Base-by-base conservation (phyloP, 2,888 invertebrate species). In the Elgonia sp. region DNA sequence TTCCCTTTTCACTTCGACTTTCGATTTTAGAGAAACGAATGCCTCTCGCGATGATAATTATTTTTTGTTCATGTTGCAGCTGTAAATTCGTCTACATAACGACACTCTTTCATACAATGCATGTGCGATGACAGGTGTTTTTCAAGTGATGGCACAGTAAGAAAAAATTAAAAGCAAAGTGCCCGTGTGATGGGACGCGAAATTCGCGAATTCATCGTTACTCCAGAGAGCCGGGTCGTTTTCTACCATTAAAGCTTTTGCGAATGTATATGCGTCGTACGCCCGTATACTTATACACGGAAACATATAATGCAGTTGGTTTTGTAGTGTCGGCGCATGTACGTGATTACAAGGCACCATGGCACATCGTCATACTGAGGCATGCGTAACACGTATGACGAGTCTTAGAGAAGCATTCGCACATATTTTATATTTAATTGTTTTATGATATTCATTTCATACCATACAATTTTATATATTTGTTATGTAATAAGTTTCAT, bases 131-230 rank as follows among this genome's bases (percentile, higher is more conserved):
- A 87, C 89, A 89, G 89, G 89, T 89, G 89, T 89, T 89, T 89
- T 89, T 87, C 84, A 82, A 75, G 86, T 60, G 84, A 84, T 84
- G 89, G 84, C 73, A 80, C 77, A 60, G 81, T 89, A 86, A 84
- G 87, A 87, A 89, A 89, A 89, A 89, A 89, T 89, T 89, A 89
- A 89, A 89, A 89, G 89, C 89, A 89, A 89, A 89, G 89, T 89
- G 89, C 89, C 89, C 89, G 89, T 89, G 86, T 89, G 89, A 89
- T 89, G 86, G 86, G 84, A 84, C 88, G 81, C 69, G 67, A 89
- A 89, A 84, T 89, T 89, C 86, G 88, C 88, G 86, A 84, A 89
- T 89, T 89, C 88, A 89, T 89, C 88, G 88, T 89, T 84, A 77
- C 82, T 84, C 86, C 79, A 82, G 79, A 84, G 81, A 86, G 89